These are phyloP conservation scores for Fringilla coelebs DNA, from an alignment of 2,797 vertebrate genomes.

Conservation along the genomic window DNA sequence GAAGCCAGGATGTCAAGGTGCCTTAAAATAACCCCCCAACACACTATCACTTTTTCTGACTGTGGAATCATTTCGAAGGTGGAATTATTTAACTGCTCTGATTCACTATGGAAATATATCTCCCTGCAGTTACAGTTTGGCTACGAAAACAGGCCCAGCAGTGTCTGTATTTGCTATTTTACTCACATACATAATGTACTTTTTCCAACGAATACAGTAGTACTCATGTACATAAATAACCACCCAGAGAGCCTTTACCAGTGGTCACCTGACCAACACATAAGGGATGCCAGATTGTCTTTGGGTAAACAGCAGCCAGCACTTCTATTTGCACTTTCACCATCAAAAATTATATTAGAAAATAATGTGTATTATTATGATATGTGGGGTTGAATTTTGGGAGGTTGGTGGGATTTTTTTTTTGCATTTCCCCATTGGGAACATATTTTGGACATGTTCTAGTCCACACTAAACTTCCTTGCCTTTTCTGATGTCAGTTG, in stretches of 20 bases:
- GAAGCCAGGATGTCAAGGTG: neutral
- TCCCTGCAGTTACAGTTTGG: neutral
- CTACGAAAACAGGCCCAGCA: neutral
- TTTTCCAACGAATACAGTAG: neutral
- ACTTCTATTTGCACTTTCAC: neutral
- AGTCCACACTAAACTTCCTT: neutral
- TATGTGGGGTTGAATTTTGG: neutral
- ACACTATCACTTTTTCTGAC: neutral
- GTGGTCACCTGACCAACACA: neutral
- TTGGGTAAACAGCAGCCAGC: neutral
- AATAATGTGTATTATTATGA: neutral
- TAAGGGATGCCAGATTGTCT: neutral
- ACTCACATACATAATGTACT: neutral
- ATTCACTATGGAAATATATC: neutral
- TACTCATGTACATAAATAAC: neutral
- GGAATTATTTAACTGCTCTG: neutral
- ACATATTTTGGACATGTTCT: neutral
- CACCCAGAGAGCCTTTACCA: neutral
- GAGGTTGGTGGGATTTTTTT: neutral
- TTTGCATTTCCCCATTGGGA: neutral
- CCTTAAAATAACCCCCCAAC: neutral
- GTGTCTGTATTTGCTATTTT: neutral
- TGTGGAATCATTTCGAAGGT: neutral
- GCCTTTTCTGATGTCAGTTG: neutral
- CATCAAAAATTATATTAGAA: neutral